Conservation (phyloP, 2,113 vertebrate species). For the Eira barbara region DNA sequence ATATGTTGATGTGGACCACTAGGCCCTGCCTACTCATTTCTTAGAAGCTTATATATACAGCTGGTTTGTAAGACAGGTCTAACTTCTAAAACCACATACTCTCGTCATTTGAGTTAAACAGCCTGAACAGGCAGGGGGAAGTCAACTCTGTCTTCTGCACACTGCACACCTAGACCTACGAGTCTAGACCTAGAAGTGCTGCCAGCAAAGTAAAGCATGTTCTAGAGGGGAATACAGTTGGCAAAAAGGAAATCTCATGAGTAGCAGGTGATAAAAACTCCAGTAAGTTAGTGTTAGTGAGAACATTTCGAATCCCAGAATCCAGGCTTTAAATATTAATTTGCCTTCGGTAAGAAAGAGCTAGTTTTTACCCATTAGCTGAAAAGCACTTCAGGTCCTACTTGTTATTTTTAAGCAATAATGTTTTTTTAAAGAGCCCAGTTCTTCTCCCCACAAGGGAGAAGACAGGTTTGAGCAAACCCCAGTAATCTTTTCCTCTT, state of each 20-base stretch:
- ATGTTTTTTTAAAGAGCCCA: conserved; percentile 22
- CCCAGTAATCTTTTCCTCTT: background rate
- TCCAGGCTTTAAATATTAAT: conserved; percentile 48
- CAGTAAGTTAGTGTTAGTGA: background rate
- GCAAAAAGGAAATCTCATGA: background rate
- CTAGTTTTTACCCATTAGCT: conserved; percentile 41
- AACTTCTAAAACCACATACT: background rate
- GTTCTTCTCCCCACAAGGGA: background rate
- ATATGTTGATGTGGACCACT: background rate
- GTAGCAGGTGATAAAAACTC: background rate
- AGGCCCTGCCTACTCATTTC: background rate
- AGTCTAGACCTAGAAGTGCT: background rate
- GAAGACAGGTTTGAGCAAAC: background rate
- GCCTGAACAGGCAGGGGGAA: background rate
- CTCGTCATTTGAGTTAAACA: background rate
- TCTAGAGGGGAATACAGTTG: background rate
- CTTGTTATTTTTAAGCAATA: conserved; percentile 46
- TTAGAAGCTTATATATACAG: background rate
- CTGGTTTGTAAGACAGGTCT: background rate
- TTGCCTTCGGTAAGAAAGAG: conserved; percentile 29
- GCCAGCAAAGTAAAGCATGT: background rate
- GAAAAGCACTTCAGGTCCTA: conserved; percentile 12
- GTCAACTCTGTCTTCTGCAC: background rate
- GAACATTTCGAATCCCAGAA: conserved; percentile 10
- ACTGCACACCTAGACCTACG: background rate